These are phyloP conservation scores for Julus scandinavius DNA, from an alignment of 2,888 invertebrate species.

Conservation along the genomic window DNA sequence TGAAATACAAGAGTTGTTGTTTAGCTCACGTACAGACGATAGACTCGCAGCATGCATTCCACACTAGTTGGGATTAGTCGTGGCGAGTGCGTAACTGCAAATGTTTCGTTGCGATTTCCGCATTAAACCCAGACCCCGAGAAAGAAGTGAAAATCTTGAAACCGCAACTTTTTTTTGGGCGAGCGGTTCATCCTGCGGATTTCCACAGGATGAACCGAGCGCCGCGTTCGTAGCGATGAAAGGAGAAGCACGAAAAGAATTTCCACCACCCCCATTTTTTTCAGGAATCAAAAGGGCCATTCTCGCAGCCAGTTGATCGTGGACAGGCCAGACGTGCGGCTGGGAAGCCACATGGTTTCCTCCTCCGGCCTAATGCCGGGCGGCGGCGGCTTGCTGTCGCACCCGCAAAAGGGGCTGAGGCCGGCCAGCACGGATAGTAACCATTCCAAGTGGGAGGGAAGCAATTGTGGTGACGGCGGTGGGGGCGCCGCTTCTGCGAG, in stretches of 20 bases:
- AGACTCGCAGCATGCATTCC: too few relatives aligned
- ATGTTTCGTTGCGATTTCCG: too few relatives aligned
- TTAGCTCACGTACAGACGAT: too few relatives aligned
- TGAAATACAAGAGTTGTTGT: too few relatives aligned
- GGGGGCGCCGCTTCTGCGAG: neutral
- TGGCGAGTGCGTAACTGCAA: too few relatives aligned
- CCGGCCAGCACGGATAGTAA: constrained; percentile 44
- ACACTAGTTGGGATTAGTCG: too few relatives aligned
- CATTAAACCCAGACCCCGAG: too few relatives aligned
- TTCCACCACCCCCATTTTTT: constrained; percentile 8
- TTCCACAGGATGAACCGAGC: too few relatives aligned
- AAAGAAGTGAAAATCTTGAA: too few relatives aligned
- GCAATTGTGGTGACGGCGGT: neutral
- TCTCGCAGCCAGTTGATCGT: constrained; percentile 52
- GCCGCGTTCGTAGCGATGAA: too few relatives aligned
- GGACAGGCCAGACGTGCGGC: constrained; percentile 48
- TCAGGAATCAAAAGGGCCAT: constrained; percentile 55
- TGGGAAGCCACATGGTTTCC: neutral
- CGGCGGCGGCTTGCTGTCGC: neutral
- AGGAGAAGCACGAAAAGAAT: neutral
- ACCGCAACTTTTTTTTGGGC: too few relatives aligned
- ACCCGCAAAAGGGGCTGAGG: constrained; percentile 49
- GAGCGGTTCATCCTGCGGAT: too few relatives aligned
- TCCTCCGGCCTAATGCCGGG: neutral
- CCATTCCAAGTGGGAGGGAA: constrained; percentile 51